These are phyloP conservation scores for Karalla daura DNA, from an alignment of 2,797 vertebrate species.

Conservation along the genomic window DNA sequence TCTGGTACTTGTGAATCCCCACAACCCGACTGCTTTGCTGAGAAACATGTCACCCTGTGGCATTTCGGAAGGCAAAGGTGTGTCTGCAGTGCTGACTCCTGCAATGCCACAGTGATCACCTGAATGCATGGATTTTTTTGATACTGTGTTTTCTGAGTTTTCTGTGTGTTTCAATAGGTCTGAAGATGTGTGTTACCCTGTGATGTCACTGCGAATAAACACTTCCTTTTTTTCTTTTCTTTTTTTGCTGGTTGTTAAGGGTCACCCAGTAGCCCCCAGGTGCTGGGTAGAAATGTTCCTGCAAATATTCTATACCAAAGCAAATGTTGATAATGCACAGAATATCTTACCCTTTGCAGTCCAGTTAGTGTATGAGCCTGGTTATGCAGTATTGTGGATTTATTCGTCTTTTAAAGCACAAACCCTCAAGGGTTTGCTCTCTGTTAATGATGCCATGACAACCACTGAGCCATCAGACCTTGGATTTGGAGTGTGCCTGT, in stretches of 20 bases:
- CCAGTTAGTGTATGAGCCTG: constrained; percentile 6
- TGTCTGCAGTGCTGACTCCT: constrained; percentile 78
- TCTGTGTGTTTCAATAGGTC: constrained; percentile 51
- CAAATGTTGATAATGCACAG: constrained; percentile 5
- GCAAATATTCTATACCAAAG: constrained; percentile 23
- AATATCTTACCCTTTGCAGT: constrained; percentile 7
- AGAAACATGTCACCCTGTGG: constrained; percentile 26
- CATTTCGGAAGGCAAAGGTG: constrained; percentile 41
- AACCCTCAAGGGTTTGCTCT: constrained; percentile 23
- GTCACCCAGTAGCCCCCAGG: neutral
- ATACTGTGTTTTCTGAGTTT: constrained; percentile 42
- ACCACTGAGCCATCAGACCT: constrained; percentile 48
- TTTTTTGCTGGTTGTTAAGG: constrained; percentile 26
- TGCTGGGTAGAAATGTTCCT: constrained; percentile 7
- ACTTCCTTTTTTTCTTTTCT: too few species aligned
- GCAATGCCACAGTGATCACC: constrained; percentile 74
- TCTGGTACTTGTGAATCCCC: constrained; percentile 45
- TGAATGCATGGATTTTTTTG: constrained; percentile 78
- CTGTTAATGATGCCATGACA: constrained; percentile 63
- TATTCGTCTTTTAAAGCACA: constrained; percentile 34
- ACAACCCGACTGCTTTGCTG: constrained; percentile 20
- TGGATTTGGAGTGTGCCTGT: constrained; percentile 51
- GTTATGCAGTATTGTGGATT: constrained; percentile 23
- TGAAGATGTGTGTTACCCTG: constrained; percentile 39
- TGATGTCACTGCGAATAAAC: constrained; percentile 21